Evolutionary conservation across 2,797 vertebrate species (phyloP).

Genomic region (Pelodytes ibericus): DNA sequence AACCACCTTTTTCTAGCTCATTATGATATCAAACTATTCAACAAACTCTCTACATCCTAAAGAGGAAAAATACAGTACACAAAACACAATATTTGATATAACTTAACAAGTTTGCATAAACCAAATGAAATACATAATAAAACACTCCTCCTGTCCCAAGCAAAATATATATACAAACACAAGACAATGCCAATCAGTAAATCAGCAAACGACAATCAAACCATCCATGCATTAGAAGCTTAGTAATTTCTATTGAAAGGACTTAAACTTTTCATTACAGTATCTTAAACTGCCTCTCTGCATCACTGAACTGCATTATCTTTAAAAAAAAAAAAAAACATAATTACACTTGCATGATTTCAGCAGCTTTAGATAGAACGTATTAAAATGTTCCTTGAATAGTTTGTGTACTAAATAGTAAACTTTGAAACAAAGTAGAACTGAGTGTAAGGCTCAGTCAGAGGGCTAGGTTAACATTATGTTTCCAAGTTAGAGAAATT

Average conservation of each 20-base stretch:
- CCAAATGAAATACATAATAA: slow-evolving; percentile 5
- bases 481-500: neutral
- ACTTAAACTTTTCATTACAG: slow-evolving; percentile 49
- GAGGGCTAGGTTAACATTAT: neutral
- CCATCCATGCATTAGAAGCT: slow-evolving; percentile 38
- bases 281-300: slow-evolving; percentile 40
- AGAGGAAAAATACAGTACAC: neutral
- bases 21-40: too few species aligned
- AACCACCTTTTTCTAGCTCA: too few species aligned
- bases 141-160: slow-evolving; percentile 23
- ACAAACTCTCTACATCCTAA: too few species aligned
- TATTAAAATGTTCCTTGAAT: slow-evolving; percentile 46
- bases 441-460: neutral
- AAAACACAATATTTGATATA: neutral
- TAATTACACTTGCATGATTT: slow-evolving; percentile 58
- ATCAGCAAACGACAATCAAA: slow-evolving; percentile 50
- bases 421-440: slow-evolving; percentile 47
- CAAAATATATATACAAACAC: slow-evolving; percentile 38
- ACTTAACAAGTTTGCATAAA: neutral
- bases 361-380: slow-evolving; percentile 49
- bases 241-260: slow-evolving; percentile 39
- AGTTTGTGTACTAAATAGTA: slow-evolving; percentile 37
- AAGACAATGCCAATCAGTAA: slow-evolving; percentile 35
- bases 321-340: too few species aligned
- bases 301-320: slow-evolving; percentile 53